Conservation (phyloP, 2,113 vertebrate genomes). For the Zosterops lateralis region DNA sequence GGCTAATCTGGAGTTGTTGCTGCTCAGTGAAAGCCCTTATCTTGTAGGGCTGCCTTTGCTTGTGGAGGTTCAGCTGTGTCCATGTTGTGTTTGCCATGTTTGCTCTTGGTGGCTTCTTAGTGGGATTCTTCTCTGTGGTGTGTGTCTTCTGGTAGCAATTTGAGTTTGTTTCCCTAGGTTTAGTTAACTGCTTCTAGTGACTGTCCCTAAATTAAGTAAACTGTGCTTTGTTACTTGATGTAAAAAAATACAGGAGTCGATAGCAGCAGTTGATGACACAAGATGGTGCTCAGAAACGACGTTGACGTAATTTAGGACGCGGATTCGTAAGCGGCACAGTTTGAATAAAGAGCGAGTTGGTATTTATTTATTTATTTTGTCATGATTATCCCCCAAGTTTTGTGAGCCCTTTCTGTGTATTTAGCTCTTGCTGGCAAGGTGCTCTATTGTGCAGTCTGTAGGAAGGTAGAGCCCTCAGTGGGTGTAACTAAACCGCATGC, state of each 20-base stretch:
- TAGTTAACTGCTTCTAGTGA: slow-evolving; percentile 70
- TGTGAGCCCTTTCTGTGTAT: slow-evolving; percentile 52
- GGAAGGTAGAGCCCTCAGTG: slow-evolving; percentile 36
- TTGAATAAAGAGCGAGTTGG: slow-evolving; percentile 77
- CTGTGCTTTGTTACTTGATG: slow-evolving; percentile 76
- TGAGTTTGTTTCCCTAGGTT: slow-evolving; percentile 59
- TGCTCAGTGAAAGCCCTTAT: background rate
- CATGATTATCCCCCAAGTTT: slow-evolving; percentile 62
- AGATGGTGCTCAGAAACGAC: slow-evolving; percentile 74
- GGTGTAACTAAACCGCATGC: background rate
- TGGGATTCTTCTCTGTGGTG: slow-evolving; percentile 55
- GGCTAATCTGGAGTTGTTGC: background rate
- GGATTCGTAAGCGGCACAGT: slow-evolving; percentile 78
- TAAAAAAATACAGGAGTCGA: slow-evolving; percentile 78
- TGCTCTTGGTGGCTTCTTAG: slow-evolving; percentile 48
- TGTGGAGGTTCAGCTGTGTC: background rate
- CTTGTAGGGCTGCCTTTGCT: background rate
- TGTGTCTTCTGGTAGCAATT: slow-evolving; percentile 51
- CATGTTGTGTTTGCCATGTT: background rate
- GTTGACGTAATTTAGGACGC: slow-evolving; percentile 74
- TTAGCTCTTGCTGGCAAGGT: slow-evolving; percentile 16
- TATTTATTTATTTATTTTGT: slow-evolving; percentile 78
- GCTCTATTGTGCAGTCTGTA: slow-evolving; percentile 36
- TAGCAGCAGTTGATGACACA: slow-evolving; percentile 77
- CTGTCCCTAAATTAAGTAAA: slow-evolving; percentile 72